Evolutionary conservation across 2,797 vertebrate species (phyloP), one percentile per base, ranked within the genome.

Genomic region (Urophycis tenuis): DNA sequence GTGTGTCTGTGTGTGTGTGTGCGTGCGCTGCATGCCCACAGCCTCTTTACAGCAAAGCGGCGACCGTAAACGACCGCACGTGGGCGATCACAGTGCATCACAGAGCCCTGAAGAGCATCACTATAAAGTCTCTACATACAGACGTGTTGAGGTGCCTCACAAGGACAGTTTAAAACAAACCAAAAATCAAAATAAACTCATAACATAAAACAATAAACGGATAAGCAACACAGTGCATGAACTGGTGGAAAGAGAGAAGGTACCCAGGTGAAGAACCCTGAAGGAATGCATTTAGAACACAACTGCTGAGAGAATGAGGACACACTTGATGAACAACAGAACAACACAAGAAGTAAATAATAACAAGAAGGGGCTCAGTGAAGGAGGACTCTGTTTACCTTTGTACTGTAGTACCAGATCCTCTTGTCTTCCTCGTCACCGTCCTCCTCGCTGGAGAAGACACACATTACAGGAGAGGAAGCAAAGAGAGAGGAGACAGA

Each of bases 381-480:
- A 9, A 71, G 19, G 31, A 71, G 29, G 30, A 71, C 32, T 17
- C 30, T 7, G 39, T 78, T 79, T 90, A 91, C 94, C 89, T 95
- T 97, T 83, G 95, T 96, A 91, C 96, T 99, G 87, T 96, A 99
- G 92, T 99, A 99, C 97, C 97, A 98, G 88, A 97, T 95, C 90
- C 93, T 92, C 94, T 98, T 98, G 86, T 95, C 93, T 85, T 95
- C 95, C 86, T 95, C 94, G 86, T 98, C 96, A 39, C 95, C 95
- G 75, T 99, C 95, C 89, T 98, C 97, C 83, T 99, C 97, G 82
- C 97, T 98, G 91, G 67, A 89, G 84, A 76, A 36, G 72, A 77
- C 53, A 83, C 39, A 87, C 12, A 17, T 71, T 32, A 75, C 45
- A 9, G 33, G 71, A 75, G 74, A 77, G 19, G 30, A 77, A 39